Evolutionary conservation across 2,113 vertebrate species (phyloP).

Genomic region (Grammomys dolichurus): DNA sequence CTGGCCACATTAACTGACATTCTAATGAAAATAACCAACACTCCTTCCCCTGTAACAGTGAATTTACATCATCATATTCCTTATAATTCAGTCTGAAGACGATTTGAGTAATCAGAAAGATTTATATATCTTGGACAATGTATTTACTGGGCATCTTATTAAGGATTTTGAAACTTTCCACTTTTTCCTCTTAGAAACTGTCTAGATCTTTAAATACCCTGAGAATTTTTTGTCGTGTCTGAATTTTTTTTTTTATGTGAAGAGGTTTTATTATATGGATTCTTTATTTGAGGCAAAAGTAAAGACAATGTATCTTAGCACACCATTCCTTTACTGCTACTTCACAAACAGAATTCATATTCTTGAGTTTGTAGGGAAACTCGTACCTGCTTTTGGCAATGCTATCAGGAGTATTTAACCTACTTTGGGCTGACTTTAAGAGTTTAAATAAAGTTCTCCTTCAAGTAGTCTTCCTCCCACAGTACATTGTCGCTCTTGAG

Average conservation of each 20-base stretch:
- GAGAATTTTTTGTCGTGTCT: neutral
- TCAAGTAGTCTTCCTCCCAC: conserved; percentile 59
- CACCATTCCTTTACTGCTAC: neutral
- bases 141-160: neutral
- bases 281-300: neutral
- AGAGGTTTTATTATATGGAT: neutral
- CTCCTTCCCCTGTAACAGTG: neutral
- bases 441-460: neutral
- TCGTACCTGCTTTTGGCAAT: neutral
- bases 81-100: neutral
- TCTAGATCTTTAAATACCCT: too few relatives aligned
- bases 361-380: neutral
- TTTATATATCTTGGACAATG: neutral
- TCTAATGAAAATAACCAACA: neutral
- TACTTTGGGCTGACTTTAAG: neutral
- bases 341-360: neutral
- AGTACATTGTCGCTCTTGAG: neutral
- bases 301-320: neutral
- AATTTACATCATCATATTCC: neutral
- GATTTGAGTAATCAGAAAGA: neutral
- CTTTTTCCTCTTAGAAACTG: neutral
- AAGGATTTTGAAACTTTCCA: neutral
- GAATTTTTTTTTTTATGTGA: neutral
- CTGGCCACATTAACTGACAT: neutral
- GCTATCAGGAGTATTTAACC: neutral